These are phyloP conservation scores for Drosophila paulistorum DNA, from an alignment of 1,140 invertebrate genomes.

Conservation along the genomic window DNA sequence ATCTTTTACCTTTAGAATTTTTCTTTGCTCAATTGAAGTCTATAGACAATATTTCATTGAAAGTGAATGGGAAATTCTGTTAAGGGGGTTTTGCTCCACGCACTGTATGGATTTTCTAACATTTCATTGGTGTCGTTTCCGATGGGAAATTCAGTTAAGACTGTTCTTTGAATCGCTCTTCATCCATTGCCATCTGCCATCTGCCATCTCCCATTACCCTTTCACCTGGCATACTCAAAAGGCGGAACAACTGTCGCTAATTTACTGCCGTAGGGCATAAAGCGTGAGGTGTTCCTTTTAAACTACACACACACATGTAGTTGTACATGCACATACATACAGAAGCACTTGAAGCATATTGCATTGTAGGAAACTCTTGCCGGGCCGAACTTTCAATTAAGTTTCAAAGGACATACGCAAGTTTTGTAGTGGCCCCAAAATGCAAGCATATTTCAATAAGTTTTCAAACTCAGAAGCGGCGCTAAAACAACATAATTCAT, in stretches of 20 bases:
- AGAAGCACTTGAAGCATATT: slow-evolving; percentile 47
- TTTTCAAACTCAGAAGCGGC: slow-evolving; percentile 67
- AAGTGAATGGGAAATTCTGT: too few relatives aligned
- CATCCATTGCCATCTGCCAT: neutral
- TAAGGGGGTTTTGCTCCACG: too few relatives aligned
- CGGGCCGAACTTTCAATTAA: slow-evolving; percentile 68
- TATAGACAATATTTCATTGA: neutral
- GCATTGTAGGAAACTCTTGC: slow-evolving; percentile 41
- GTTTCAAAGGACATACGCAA: slow-evolving; percentile 74
- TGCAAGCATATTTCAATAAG: slow-evolving; percentile 75
- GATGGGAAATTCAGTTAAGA: slow-evolving; percentile 25
- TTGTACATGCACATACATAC: slow-evolving; percentile 18
- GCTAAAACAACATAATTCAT: slow-evolving; percentile 80
- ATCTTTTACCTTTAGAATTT: too few relatives aligned
- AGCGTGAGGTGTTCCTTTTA: slow-evolving; percentile 37
- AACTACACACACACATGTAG: slow-evolving; percentile 40
- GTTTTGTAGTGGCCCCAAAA: slow-evolving; percentile 39
- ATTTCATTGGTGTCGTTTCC: too few relatives aligned
- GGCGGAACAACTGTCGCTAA: slow-evolving; percentile 64
- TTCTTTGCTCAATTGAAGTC: neutral
- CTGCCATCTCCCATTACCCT: neutral
- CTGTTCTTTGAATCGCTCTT: neutral
- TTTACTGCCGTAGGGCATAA: slow-evolving; percentile 55
- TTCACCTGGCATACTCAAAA: slow-evolving; percentile 19
- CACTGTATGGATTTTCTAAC: too few relatives aligned